A percentile compares a stretch with the other conserved stretches of the same genome.
Evolutionary conservation across 2,113 vertebrate species (phyloP).

Genomic region (Casuarius casuarius): DNA sequence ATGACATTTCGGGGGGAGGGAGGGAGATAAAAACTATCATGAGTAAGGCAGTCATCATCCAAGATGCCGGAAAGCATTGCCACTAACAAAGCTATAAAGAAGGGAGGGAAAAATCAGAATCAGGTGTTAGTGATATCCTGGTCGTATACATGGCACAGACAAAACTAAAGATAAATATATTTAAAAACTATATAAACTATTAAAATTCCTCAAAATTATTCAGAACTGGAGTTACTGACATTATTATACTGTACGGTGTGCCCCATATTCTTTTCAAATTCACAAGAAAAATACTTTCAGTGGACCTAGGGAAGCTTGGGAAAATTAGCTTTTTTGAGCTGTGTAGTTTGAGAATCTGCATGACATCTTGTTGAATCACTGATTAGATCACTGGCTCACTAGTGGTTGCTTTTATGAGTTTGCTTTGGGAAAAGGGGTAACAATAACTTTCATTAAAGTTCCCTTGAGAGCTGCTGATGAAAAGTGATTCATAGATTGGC

Average conservation of each 20-base stretch:
- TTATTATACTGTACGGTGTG: not conserved
- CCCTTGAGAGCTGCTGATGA: not conserved
- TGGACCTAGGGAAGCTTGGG: not conserved
- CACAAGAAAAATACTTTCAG: not conserved
- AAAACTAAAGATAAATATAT: too few species aligned
- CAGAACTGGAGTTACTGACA: not conserved
- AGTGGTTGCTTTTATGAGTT: not conserved
- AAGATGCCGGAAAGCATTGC: too few species aligned
- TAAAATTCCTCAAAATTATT: not conserved
- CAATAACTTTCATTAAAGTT: not conserved
- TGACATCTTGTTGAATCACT: not conserved
- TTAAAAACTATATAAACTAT: not conserved
- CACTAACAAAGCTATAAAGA: too few species aligned
- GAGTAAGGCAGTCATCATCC: too few species aligned
- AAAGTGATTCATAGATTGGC: not conserved
- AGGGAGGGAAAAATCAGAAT: too few species aligned
- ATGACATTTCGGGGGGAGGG: not conserved
- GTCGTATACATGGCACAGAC: too few species aligned
- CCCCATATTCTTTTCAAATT: not conserved
- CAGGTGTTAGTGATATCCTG: too few species aligned
- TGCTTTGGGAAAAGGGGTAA: not conserved
- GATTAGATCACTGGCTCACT: not conserved
- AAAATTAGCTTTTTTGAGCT: not conserved
- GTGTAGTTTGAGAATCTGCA: not conserved
- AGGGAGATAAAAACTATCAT: too few species aligned